These are phyloP conservation scores for Cacoxenus indagator DNA, from an alignment of 2,888 invertebrate species.

Conservation along the genomic window DNA sequence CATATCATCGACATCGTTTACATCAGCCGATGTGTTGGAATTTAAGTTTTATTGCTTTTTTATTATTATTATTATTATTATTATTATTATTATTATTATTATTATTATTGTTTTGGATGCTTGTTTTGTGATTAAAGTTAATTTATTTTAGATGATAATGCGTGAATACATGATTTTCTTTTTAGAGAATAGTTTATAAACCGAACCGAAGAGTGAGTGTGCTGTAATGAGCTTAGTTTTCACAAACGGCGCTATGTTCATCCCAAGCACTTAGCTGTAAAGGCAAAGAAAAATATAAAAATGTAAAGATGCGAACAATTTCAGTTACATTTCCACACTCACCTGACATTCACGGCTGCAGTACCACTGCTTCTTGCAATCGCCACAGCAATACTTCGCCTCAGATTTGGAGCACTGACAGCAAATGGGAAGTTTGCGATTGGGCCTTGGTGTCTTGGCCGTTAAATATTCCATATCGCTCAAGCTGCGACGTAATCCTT, in stretches of 20 bases:
- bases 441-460: background rate
- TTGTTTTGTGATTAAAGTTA: too few relatives aligned
- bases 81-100: too few relatives aligned
- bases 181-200: too few relatives aligned
- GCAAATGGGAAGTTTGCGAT: slow-evolving; percentile 72
- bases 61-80: too few relatives aligned
- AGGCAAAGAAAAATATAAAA: background rate
- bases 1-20: slow-evolving; percentile 53
- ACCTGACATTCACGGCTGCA: slow-evolving; percentile 95
- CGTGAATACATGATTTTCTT: too few relatives aligned
- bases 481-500: too few relatives aligned
- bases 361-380: slow-evolving; percentile 94
- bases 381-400: slow-evolving; percentile 90
- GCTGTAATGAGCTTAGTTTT: slow-evolving; percentile 76
- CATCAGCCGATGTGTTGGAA: slow-evolving; percentile 41
- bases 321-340: slow-evolving; percentile 44
- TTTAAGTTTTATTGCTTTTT: slow-evolving; percentile 9
- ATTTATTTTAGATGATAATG: too few relatives aligned
- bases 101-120: too few relatives aligned
- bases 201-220: too few relatives aligned
- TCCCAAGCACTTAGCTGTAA: slow-evolving; percentile 88
- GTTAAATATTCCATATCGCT: slow-evolving; percentile 32
- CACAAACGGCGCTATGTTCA: slow-evolving; percentile 87
- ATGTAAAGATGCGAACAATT: background rate
- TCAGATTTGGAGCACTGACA: slow-evolving; percentile 87